Percentiles rank a stretch among this genome's conserved stretches.
phyloP scores from a whole-genome alignment of 2,113 vertebrate genomes.

The Pica pica region DNA sequence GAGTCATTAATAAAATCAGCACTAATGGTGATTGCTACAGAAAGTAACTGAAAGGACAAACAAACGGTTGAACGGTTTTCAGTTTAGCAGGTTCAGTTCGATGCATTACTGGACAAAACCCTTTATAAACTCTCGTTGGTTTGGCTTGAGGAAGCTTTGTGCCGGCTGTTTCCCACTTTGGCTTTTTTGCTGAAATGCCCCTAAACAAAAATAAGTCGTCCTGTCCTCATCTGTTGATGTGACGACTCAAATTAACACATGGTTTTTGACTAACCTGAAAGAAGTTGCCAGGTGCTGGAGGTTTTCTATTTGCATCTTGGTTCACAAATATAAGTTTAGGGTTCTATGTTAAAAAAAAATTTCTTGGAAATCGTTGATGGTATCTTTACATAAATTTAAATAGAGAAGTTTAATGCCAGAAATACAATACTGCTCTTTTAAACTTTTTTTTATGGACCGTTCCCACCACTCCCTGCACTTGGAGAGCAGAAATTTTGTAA shows the following conservation, averaged over 20 bases:
- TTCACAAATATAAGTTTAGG: constrained; percentile 71
- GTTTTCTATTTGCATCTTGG: constrained; percentile 87
- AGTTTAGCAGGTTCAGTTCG: constrained; percentile 16
- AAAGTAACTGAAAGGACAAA: constrained; percentile 62
- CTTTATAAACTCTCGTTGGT: constrained; percentile 11
- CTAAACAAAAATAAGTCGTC: constrained; percentile 70
- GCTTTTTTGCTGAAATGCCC: constrained; percentile 69
- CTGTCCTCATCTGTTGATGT: constrained; percentile 66
- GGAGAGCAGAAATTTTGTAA: neutral
- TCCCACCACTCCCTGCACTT: neutral
- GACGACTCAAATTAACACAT: constrained; percentile 74
- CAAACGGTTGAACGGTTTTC: constrained; percentile 57
- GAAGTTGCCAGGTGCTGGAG: constrained; percentile 78
- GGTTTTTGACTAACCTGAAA: constrained; percentile 82
- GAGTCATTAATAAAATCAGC: constrained; percentile 54
- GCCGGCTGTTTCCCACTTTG: constrained; percentile 49
- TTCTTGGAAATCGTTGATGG: constrained; percentile 88
- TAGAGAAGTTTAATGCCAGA: constrained; percentile 47
- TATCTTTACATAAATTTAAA: constrained; percentile 71
- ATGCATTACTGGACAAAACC: constrained; percentile 36
- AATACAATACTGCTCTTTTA: neutral
- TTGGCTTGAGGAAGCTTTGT: constrained; percentile 49
- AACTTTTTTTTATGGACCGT: neutral
- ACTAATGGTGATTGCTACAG: constrained; percentile 15
- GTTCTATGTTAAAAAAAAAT: constrained; percentile 72